phyloP scores from a whole-genome alignment of 2,888 invertebrate genomes.

The Tenthredo mesomela region DNA sequence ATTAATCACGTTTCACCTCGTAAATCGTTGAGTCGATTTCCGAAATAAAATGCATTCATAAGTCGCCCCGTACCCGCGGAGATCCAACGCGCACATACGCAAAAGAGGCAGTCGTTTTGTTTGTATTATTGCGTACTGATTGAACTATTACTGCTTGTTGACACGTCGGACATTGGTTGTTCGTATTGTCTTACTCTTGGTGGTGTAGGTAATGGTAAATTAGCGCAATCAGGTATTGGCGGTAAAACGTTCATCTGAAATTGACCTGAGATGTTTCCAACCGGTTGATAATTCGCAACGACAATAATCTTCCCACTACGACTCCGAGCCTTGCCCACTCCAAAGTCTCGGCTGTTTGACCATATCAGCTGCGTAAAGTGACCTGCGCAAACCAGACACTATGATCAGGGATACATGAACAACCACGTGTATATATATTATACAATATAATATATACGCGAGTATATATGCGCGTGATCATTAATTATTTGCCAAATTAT shows the following conservation, averaged over 20 bases:
- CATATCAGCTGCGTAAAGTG: conserved; percentile 94
- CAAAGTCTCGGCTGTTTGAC: conserved; percentile 87
- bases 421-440: conserved; percentile 34
- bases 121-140: conserved; percentile 72
- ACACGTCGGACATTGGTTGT: conserved; percentile 62
- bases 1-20: conserved; percentile 31
- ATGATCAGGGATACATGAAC: conserved; percentile 60
- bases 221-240: conserved; percentile 83
- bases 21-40: conserved; percentile 1
- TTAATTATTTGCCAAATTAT: background rate
- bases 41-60: conserved; percentile 27
- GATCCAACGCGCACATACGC: conserved; percentile 66
- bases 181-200: conserved; percentile 62
- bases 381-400: conserved; percentile 79
- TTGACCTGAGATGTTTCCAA: conserved; percentile 87
- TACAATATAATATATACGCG: too few species aligned
- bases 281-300: conserved; percentile 91
- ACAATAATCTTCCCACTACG: conserved; percentile 89
- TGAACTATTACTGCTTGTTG: conserved; percentile 66
- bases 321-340: conserved; percentile 90
- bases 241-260: conserved; percentile 90
- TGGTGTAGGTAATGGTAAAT: conserved; percentile 74
- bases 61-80: conserved; percentile 58
- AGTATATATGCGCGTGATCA: too few species aligned
- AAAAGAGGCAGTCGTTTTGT: conserved; percentile 71